Base-by-base conservation (phyloP, 2,888 invertebrate genomes). In the Globia sparganii region DNA sequence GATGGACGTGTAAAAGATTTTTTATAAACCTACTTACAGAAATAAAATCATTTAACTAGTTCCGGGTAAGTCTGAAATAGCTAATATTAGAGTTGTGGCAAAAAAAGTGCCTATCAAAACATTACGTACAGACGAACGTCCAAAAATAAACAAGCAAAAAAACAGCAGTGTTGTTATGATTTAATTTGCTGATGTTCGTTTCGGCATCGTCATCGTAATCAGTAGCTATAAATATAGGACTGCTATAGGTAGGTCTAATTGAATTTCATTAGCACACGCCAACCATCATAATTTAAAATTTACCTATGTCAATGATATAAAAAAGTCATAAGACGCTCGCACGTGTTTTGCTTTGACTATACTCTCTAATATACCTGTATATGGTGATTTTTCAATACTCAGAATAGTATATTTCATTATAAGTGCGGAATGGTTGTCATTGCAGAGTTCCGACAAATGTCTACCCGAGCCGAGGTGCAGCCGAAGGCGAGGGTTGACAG, bases 31-130 rank as follows among this genome's bases (percentile, higher is more conserved):
- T 53, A n/a, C 11, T 25, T 56, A 56, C 11, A n/a, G n/a, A 56
- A 56, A 56, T 56, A 13, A n/a, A n/a, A n/a, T n/a, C 4, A 11
- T 4, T 56, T 34, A 49, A 18, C 15, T 15, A 34, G 56, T 77
- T 78, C 78, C 40, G 56, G 56, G 21, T 70, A 49, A 13, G 9
- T 34, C 28, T 25, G 13, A 59, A 78, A 59, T 37, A 28, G 40
- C 46, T 66, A 56, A 70, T 64, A 61, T 46, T 69, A 66, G 25
- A 70, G 2, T 37, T 58, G 31, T 9, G 0, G 15, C 25, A 77
- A 82, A 82, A 82, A 80, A 66, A 62, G 0, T 15, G 13, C 4
- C 4, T 37, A 65, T 65, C 65, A 59, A 59, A 65, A 66, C n/a
- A 80, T 53, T 61, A 56, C 59, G 9, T 21, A 31, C 28, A 31